Evolutionary conservation across 2,888 invertebrate genomes (phyloP).

Genomic region (Andrena chrysosceles): DNA sequence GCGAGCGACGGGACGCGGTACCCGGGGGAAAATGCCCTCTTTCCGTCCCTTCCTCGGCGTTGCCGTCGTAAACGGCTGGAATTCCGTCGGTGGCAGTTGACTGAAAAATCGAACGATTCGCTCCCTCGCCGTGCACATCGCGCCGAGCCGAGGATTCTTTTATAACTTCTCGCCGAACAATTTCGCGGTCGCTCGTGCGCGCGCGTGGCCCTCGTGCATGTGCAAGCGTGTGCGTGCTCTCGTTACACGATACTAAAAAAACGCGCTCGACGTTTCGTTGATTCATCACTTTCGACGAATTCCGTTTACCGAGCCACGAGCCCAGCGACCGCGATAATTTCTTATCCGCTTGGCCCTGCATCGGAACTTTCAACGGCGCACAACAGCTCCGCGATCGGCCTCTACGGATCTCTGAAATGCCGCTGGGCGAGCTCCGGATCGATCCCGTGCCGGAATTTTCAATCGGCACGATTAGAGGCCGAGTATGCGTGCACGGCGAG

Average conservation of each 20-base stretch:
- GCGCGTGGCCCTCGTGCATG: neutral
- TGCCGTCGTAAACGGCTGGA: neutral
- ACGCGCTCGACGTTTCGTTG: slow-evolving; percentile 40
- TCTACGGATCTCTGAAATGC: neutral
- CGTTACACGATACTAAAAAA: slow-evolving; percentile 21
- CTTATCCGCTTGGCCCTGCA: neutral
- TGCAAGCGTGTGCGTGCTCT: neutral
- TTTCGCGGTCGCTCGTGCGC: slow-evolving; percentile 14
- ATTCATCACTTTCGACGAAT: slow-evolving; percentile 49
- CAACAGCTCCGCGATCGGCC: neutral
- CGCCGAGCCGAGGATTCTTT: neutral
- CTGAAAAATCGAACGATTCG: slow-evolving; percentile 2
- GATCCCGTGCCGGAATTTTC: no score
- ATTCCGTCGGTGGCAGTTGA: neutral
- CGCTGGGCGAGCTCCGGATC: neutral
- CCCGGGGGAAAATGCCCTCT: slow-evolving; percentile 3
- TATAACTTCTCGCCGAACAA: neutral
- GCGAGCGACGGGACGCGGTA: slow-evolving; percentile 59
- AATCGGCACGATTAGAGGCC: neutral
- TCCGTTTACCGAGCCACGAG: slow-evolving; percentile 7
- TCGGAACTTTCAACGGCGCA: neutral
- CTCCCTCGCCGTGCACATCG: neutral
- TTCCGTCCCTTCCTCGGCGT: slow-evolving; percentile 15
- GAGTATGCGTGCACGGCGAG: neutral
- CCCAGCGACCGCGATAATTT: slow-evolving; percentile 16